Evolutionary conservation across 2,888 invertebrate species (phyloP), one percentile per base, ranked within the genome.

Genomic region (Ptilodon capucinus): DNA sequence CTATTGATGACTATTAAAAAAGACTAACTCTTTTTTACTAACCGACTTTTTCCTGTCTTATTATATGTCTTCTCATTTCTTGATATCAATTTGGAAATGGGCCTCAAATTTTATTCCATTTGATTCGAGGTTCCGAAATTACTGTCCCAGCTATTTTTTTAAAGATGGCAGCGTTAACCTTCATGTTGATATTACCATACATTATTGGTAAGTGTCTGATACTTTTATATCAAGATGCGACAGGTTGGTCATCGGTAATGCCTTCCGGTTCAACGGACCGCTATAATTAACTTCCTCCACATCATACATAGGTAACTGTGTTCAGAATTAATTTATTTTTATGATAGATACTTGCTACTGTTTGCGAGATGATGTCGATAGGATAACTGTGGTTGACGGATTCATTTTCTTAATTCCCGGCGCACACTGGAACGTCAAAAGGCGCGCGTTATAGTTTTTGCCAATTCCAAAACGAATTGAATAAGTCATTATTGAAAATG

Each of bases 211-310:
- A n/a, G n/a, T 28, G n/a, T n/a, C 14, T 16, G 34, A 7, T 35
- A 17, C 35, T 35, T 35, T 35, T 35, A 9, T 8, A 35, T 35
- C 17, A 9, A 35, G 35, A 35, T 39, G 39, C 7, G 39, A 2
- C 39, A 17, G 14, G 19, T 36, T 38, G 44, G 56, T 54, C 43
- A 40, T 41, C 48, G 42, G 48, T 57, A 65, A 65, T 52, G 45
- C 30, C 62, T 65, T 65, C 68, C 65, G 62, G 62, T 59, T 57
- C 48, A 56, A 42, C 41, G 11, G 42, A 19, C 50, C 46, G 59
- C 40, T 64, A 52, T 64, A 54, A 65, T 65, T 61, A 50, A 56
- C 62, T 68, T 68, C 64, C 65, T 64, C 54, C 45, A 51, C 55
- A 53, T 46, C 34, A 44, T 14, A 17, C 51, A 50, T 35, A 35